A percentile compares a stretch with the other conserved stretches of the same genome.
These are phyloP conservation scores for Silurus lanzhouensis DNA, from an alignment of 2,797 vertebrate genomes.

Conservation along the genomic window DNA sequence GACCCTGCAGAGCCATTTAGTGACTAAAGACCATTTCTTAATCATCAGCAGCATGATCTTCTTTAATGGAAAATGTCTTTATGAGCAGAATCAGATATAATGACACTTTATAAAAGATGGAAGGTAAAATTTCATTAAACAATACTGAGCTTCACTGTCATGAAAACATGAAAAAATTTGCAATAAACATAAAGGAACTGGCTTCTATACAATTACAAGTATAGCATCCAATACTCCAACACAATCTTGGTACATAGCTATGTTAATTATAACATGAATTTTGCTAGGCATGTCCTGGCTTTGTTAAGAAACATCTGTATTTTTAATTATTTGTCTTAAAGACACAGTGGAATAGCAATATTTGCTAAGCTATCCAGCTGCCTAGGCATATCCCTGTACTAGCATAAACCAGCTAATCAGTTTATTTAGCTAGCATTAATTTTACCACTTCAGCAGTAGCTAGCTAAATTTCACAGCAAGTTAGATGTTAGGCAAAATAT, in stretches of 20 bases:
- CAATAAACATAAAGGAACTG: neutral
- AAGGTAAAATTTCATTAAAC: neutral
- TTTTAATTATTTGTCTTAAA: neutral
- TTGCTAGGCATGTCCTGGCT: neutral
- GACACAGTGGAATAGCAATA: neutral
- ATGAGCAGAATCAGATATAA: neutral
- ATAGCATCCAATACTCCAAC: neutral
- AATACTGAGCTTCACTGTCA: neutral
- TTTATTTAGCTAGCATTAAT: neutral
- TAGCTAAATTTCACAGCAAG: neutral
- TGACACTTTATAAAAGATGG: neutral
- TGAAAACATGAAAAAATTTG: neutral
- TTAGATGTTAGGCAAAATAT: neutral
- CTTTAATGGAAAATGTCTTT: slow-evolving; percentile 6
- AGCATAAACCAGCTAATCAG: neutral
- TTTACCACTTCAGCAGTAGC: neutral
- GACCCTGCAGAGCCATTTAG: slow-evolving; percentile 34
- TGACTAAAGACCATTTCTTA: slow-evolving; percentile 27
- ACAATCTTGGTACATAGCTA: neutral
- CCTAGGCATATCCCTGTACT: neutral
- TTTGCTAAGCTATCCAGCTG: neutral
- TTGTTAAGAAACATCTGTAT: neutral
- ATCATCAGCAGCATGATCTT: slow-evolving; percentile 30
- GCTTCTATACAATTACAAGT: neutral
- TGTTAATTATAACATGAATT: too few species aligned